A percentile compares a stretch with the other conserved stretches of the same genome.
Conservation (phyloP, 2,888 invertebrate genomes). For the Trissonchulus sp. region DNA sequence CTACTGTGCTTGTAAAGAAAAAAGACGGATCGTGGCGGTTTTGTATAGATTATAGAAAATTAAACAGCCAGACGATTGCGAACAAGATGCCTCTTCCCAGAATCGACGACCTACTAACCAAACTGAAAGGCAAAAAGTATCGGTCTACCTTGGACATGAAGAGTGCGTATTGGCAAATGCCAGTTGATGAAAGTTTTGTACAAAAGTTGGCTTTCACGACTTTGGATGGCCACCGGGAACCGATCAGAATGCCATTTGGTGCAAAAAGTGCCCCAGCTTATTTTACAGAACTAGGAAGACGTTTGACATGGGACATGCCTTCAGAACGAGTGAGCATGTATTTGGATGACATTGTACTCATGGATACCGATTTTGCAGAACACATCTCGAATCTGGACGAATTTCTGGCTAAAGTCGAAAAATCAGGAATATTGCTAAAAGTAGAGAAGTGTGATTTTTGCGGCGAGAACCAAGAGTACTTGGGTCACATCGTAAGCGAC, state of each 20-base stretch:
- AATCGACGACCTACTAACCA: too few species aligned
- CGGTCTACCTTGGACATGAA: too few species aligned
- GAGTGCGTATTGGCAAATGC: too few species aligned
- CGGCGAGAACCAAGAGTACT: not conserved
- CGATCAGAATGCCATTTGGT: not conserved
- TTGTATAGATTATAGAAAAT: too few species aligned
- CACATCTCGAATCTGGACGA: not conserved
- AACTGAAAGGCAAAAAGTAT: too few species aligned
- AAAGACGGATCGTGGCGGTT: too few species aligned
- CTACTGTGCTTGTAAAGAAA: too few species aligned
- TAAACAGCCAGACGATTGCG: too few species aligned
- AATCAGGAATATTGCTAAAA: not conserved
- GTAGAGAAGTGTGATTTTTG: not conserved
- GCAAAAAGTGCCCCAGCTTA: not conserved
- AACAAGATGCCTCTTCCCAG: too few species aligned
- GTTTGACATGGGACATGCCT: not conserved
- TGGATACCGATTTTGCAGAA: not conserved
- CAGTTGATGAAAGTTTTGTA: too few species aligned
- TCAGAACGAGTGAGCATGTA: not conserved
- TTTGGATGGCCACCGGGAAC: not conserved
- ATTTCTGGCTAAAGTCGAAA: not conserved
- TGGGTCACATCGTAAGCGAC: not conserved
- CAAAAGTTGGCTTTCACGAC: constrained; percentile 9
- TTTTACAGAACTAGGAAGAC: not conserved
- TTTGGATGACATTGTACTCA: not conserved